Evolutionary conservation across 2,797 vertebrate genomes (phyloP), one percentile per base, ranked within the genome.

Genomic region (Mormyrus hasselquistii): DNA sequence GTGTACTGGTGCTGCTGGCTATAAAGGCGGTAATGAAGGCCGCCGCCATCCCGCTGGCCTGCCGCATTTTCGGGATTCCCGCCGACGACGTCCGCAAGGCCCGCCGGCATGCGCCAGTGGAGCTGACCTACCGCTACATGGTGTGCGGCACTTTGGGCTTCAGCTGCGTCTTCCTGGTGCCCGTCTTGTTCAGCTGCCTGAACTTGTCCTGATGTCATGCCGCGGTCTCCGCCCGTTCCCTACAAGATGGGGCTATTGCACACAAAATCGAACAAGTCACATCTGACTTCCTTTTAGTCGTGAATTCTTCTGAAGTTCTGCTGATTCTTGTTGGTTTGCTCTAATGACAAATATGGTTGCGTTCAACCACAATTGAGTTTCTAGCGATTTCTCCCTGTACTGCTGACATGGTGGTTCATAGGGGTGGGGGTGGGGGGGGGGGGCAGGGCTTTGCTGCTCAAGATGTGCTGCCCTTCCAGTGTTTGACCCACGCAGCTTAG

Each of bases 81-180:
- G 92, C 92, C 0, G 95, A 93, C 0, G 95, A 99, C 0, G 92
- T 98, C 1, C 96, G 97, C 83, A 95, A 87, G 91, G 99, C 98
- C 0, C 94, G 99, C 86, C 98, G 99, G 89, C 96, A 97, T 92
- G 97, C 97, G 95, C 96, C 95, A 57, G 96, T 99, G 0, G 99
- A 99, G 94, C 94, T 99, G 87, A 97, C 98, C 0, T 99, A 99
- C 90, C 97, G 98, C 86, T 99, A 98, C 87, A 93, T 98, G 0
- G 99, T 99, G 0, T 99, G 99, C 0, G 97, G 97, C 49, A 96
- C 93, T 29, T 96, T 99, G n/a, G 98, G 98, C 0, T 99, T 99
- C 92, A 96, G 95, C 89, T 97, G 97, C 88, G 95, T 96, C 55
- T 97, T 94, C 88, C 59, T 99, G 87, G 95, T 97, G 91, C 99